Evolutionary conservation across 2,888 invertebrate genomes (phyloP).

Genomic region (Dorcus hopei): DNA sequence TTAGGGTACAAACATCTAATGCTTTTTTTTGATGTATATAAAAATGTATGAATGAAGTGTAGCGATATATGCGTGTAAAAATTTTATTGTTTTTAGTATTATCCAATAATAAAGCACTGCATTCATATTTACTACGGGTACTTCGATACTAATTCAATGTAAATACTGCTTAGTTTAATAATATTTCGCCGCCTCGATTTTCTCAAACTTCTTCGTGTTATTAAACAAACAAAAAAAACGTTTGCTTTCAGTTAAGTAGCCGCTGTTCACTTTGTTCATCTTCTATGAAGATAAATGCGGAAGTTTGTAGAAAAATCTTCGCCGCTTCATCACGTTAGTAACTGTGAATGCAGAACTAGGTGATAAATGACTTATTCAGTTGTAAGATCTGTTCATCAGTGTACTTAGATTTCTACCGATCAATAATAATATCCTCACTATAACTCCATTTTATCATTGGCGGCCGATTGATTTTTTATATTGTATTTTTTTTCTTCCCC

Average conservation of each 20-base stretch:
- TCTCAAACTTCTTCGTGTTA: slow-evolving; percentile 8
- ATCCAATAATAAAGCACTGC: slow-evolving; percentile 20
- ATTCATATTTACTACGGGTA: slow-evolving; percentile 5
- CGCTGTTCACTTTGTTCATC: slow-evolving; percentile 18
- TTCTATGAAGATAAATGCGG: slow-evolving; percentile 1
- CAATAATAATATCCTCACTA: slow-evolving; percentile 20
- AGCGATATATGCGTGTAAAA: slow-evolving; percentile 23
- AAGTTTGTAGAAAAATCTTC: too few species aligned
- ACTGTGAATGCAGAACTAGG: slow-evolving; percentile 27
- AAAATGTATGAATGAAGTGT: slow-evolving; percentile 32
- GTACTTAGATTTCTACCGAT: slow-evolving; percentile 41
- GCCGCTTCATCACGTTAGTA: slow-evolving; percentile 1
- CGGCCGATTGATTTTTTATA: background rate
- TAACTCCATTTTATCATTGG: slow-evolving; percentile 16
- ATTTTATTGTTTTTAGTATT: slow-evolving; percentile 23
- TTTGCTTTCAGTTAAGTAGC: too few species aligned
- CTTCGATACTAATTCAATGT: background rate
- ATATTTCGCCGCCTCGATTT: slow-evolving; percentile 21
- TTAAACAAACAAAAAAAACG: too few species aligned
- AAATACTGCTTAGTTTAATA: background rate
- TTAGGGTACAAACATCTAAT: slow-evolving; percentile 20
- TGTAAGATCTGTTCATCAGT: slow-evolving; percentile 42
- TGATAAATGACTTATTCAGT: slow-evolving; percentile 27
- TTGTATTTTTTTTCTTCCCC: slow-evolving; percentile 12
- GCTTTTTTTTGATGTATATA: slow-evolving; percentile 39